Evolutionary conservation across 2,888 invertebrate genomes (phyloP).

Genomic region (Platerodrilus igneus): DNA sequence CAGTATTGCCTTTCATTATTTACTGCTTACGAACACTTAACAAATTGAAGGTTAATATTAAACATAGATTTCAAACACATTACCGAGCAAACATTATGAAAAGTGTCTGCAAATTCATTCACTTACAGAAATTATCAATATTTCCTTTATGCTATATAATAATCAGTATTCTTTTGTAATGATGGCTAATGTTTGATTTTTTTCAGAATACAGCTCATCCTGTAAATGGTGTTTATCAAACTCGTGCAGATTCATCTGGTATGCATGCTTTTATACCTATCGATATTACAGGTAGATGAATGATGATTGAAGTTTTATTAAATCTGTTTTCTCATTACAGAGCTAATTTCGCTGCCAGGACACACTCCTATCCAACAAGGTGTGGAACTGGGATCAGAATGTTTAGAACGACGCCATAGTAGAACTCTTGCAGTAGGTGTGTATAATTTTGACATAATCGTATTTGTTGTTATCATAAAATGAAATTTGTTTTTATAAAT

Average conservation of each 20-base stretch:
- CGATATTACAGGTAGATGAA: constrained; percentile 9
- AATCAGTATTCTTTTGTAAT: too few relatives aligned
- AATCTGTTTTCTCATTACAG: constrained; percentile 27
- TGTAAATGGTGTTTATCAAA: constrained; percentile 82
- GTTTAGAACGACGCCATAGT: constrained; percentile 51
- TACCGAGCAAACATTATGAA: too few relatives aligned
- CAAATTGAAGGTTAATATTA: too few relatives aligned
- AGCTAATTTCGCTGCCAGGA: constrained; percentile 34
- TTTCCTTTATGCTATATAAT: too few relatives aligned
- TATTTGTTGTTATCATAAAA: neutral
- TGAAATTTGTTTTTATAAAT: too few relatives aligned
- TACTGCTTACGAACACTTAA: too few relatives aligned
- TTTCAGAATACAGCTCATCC: constrained; percentile 85
- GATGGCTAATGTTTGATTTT: constrained; percentile 32
- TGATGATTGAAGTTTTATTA: neutral
- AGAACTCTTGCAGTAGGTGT: constrained; percentile 35
- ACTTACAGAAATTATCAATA: too few relatives aligned
- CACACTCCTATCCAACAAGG: constrained; percentile 51
- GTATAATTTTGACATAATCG: neutral
- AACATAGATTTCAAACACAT: too few relatives aligned
- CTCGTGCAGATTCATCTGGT: constrained; percentile 45
- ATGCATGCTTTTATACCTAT: constrained; percentile 10
- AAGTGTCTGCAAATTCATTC: too few relatives aligned
- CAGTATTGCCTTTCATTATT: too few relatives aligned
- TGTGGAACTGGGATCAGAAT: constrained; percentile 63